phyloP scores from a whole-genome alignment of 92 coral and sea anemone genomes.

The Virgularia gustaviana region DNA sequence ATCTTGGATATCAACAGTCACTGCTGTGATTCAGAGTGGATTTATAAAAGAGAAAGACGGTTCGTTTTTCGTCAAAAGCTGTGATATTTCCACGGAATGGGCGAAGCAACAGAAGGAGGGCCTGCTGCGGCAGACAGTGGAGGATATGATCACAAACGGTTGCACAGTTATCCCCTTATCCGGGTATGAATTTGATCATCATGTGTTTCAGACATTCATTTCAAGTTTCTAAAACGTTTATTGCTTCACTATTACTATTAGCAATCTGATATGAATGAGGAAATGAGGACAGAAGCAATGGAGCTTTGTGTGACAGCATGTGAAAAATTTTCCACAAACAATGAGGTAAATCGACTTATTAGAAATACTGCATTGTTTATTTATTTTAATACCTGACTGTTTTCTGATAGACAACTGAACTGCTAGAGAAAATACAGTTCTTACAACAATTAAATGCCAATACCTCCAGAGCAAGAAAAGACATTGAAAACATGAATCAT shows the following conservation, averaged over 20 bases:
- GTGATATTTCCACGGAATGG: conserved; percentile 40
- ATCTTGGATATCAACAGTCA: too few relatives aligned
- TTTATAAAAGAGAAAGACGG: neutral
- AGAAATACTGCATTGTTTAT: too few relatives aligned
- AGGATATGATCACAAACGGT: conserved; percentile 94
- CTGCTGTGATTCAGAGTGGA: neutral
- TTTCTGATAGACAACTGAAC: too few relatives aligned
- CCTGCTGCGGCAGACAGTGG: conserved; percentile 70
- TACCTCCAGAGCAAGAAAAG: too few relatives aligned
- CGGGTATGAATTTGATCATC: conserved; percentile 77
- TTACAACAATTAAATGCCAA: too few relatives aligned
- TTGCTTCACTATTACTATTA: conserved; percentile 20
- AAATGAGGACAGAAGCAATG: conserved; percentile 99
- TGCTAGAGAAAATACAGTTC: too few relatives aligned
- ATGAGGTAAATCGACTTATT: conserved; percentile 68
- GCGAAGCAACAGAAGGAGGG: conserved; percentile 74
- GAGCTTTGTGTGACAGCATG: conserved; percentile 99
- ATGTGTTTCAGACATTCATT: neutral
- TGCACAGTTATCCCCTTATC: conserved; percentile 90
- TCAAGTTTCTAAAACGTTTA: neutral
- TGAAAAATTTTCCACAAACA: conserved; percentile 90
- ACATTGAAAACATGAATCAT: too few relatives aligned
- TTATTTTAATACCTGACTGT: too few relatives aligned
- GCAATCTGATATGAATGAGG: conserved; percentile 98
- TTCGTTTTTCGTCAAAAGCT: neutral